Evolutionary conservation across 2,888 invertebrate genomes (phyloP).

Genomic region (Pyrochroa serraticornis): DNA sequence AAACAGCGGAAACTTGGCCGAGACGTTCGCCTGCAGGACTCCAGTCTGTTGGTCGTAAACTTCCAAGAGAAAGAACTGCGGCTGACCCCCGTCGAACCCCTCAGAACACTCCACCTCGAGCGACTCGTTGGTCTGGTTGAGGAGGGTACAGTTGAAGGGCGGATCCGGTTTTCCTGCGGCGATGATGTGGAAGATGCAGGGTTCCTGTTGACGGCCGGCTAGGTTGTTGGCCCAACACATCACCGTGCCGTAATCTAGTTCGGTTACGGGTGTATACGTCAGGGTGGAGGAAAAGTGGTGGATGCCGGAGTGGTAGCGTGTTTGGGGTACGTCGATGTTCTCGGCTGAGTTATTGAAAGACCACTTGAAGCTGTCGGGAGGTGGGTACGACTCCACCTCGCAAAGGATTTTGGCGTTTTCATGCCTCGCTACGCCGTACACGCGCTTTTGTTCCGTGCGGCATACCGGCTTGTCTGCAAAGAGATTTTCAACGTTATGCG

Average conservation of each 20-base stretch:
- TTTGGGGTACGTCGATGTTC: constrained; percentile 74
- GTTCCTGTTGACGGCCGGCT: constrained; percentile 74
- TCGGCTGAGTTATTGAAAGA: constrained; percentile 88
- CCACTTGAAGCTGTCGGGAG: constrained; percentile 85
- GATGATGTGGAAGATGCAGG: constrained; percentile 77
- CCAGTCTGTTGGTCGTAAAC: constrained; percentile 64
- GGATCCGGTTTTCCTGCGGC: constrained; percentile 80
- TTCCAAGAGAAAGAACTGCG: constrained; percentile 75
- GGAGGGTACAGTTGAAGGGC: constrained; percentile 76
- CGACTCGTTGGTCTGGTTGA: constrained; percentile 79
- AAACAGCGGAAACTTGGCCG: constrained; percentile 75
- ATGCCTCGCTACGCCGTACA: constrained; percentile 84
- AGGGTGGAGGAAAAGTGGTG: constrained; percentile 68
- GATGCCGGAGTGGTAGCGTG: constrained; percentile 65
- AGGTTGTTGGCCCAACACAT: constrained; percentile 75
- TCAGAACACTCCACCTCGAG: constrained; percentile 74
- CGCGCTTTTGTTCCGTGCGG: constrained; percentile 72
- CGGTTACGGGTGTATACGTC: constrained; percentile 76
- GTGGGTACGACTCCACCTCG: constrained; percentile 84
- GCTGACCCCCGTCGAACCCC: constrained; percentile 81
- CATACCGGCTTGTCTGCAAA: constrained; percentile 83
- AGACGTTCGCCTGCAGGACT: constrained; percentile 66
- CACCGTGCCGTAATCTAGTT: constrained; percentile 75
- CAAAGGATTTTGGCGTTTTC: constrained; percentile 81
- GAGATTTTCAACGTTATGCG: neutral